Base-by-base conservation (phyloP, 1,140 invertebrate genomes). In the Calephelis virginiensis region DNA sequence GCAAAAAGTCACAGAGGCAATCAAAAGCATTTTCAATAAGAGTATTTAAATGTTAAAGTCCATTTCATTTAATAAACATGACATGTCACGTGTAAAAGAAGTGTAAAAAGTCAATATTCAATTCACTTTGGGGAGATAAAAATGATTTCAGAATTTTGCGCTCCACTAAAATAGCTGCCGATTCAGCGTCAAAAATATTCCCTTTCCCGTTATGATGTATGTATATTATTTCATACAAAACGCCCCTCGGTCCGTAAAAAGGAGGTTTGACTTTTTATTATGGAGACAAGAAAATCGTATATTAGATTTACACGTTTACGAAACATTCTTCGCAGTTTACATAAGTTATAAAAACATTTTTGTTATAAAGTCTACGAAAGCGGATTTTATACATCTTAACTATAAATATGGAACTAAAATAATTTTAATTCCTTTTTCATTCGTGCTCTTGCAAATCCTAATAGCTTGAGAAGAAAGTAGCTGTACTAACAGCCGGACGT, bases 161-260 rank as follows among this genome's bases (percentile, higher is more conserved):
- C 56, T 59, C 6, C 12, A 59, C 56, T 56, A 59, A 59, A 59
- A 38, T 59, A 59, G 56, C 56, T 59, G 56, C 17, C 37, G 17
- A 59, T 59, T 40, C 56, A 59, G 28, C 56, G n/a, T 13, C 56
- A 59, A 37, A 59, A 59, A 59, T 59, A 37, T 59, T 38, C 56
- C 56, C 12, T 38, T 59, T 59, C 56, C 37, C 17, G 40, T 28
- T 37, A 59, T 56, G 53, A 56, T 56, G 53, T 59, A 59, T 59
- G 53, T 59, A 59, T 59, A 59, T 59, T 59, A 59, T 59, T 59
- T 59, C 28, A 59, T 59, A 59, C 53, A 59, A 59, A 59, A 59
- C 53, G 53, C 53, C 53, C 17, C 53, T 37, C 28, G 17, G 17
- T 37, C 37, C 53, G 37, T 37, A 59, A 59, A 59, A 37, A 17